A percentile compares a stretch with the other conserved stretches of the same genome.
phyloP scores from a whole-genome alignment of 2,797 vertebrate genomes.

The Enteromius fasciolatus region DNA sequence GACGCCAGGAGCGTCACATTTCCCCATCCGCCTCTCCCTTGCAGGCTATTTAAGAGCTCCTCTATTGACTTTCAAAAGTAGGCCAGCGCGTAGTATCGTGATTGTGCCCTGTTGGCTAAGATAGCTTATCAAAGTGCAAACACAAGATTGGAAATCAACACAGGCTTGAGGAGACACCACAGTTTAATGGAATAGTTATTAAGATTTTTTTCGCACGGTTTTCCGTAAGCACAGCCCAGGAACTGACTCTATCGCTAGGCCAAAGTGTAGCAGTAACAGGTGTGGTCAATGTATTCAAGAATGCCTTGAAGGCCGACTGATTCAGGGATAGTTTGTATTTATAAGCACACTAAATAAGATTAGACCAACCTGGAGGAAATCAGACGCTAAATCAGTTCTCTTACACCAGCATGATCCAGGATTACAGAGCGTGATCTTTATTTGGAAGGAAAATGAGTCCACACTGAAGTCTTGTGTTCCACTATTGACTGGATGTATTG shows the following conservation, averaged over 20 bases:
- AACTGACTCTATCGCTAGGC: constrained; percentile 11
- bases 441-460: constrained; percentile 14
- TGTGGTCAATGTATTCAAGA: not conserved
- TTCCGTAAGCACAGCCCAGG: not conserved
- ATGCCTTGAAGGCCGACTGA: not conserved
- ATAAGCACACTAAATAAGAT: constrained; percentile 8
- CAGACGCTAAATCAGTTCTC: constrained; percentile 18
- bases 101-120: constrained; percentile 64
- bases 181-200: constrained; percentile 19
- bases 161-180: constrained; percentile 42
- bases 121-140: constrained; percentile 77
- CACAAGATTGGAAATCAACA: constrained; percentile 68
- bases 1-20: constrained; percentile 58
- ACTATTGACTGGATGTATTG: constrained; percentile 36
- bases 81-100: constrained; percentile 68
- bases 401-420: constrained; percentile 20
- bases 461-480: constrained; percentile 33
- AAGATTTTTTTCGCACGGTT: not conserved
- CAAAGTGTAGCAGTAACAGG: not conserved
- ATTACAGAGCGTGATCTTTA: constrained; percentile 30
- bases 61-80: constrained; percentile 74
- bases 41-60: constrained; percentile 62
- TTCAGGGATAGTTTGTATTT: constrained; percentile 15
- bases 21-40: constrained; percentile 61
- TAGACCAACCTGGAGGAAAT: constrained; percentile 23